Evolutionary conservation across 2,888 invertebrate species (phyloP).

Genomic region (Poecilobothrus nobilitatus): DNA sequence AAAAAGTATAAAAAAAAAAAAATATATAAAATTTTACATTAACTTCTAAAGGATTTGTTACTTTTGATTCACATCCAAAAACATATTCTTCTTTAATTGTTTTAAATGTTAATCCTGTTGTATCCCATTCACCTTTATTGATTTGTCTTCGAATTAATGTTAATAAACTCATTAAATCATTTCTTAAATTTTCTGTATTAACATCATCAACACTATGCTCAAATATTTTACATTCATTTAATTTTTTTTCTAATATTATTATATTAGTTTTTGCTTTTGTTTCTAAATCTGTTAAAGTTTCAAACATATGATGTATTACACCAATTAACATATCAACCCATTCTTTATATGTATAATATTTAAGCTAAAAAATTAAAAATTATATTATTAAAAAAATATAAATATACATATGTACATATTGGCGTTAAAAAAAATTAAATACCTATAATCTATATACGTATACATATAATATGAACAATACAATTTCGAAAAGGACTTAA

Average conservation of each 20-base stretch:
- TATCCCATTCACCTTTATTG: slow-evolving; percentile 40
- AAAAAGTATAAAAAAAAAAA: too few relatives aligned
- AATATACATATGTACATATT: too few relatives aligned
- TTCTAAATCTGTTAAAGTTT: slow-evolving; percentile 55
- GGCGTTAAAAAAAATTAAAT: too few relatives aligned
- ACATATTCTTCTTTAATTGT: slow-evolving; percentile 42
- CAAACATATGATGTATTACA: slow-evolving; percentile 53
- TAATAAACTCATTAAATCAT: slow-evolving; percentile 41
- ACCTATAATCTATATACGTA: too few relatives aligned
- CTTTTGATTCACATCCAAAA: slow-evolving; percentile 26
- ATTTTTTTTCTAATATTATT: slow-evolving; percentile 40
- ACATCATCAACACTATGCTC: slow-evolving; percentile 26
- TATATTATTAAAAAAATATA: too few relatives aligned
- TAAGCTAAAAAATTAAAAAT: slow-evolving; percentile 47
- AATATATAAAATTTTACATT: too few relatives aligned
- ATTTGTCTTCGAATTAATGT: slow-evolving; percentile 44
- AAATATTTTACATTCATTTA: slow-evolving; percentile 15
- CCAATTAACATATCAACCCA: slow-evolving; percentile 56
- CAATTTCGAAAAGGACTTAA: too few relatives aligned
- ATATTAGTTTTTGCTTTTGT: slow-evolving; percentile 52
- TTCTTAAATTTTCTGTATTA: slow-evolving; percentile 30
- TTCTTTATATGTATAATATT: slow-evolving; percentile 52
- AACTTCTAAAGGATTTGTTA: background rate
- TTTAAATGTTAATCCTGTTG: slow-evolving; percentile 43
- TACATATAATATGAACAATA: too few relatives aligned